These are phyloP conservation scores for Xestia xanthographa DNA, from an alignment of 2,888 invertebrate species.

Conservation along the genomic window DNA sequence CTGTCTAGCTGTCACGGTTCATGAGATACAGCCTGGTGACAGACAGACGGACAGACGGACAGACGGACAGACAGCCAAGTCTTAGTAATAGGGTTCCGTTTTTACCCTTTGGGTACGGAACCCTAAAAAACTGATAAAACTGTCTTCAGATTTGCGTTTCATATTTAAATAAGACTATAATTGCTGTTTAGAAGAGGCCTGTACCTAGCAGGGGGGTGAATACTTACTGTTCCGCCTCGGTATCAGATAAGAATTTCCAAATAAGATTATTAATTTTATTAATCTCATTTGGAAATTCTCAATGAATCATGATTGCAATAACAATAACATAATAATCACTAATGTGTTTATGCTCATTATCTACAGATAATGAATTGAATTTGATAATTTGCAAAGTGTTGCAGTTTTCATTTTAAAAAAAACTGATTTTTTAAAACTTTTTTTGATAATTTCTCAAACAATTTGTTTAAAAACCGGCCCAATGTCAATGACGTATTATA, in stretches of 20 bases:
- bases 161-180: neutral
- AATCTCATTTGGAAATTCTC: no score
- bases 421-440: no score
- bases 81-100: no score
- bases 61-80: no score
- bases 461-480: neutral
- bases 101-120: no score
- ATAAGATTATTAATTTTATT: slow-evolving; percentile 22
- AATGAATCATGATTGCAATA: slow-evolving; percentile 23
- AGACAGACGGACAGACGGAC: no score
- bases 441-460: neutral
- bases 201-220: neutral
- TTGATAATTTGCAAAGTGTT: neutral
- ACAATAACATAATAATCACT: slow-evolving; percentile 17
- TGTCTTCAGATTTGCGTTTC: neutral
- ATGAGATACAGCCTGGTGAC: no score
- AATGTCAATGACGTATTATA: no score
- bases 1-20: no score
- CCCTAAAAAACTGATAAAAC: neutral
- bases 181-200: neutral
- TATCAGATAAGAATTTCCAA: slow-evolving; percentile 22
- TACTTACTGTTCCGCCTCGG: neutral
- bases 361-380: no score
- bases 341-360: slow-evolving; percentile 6
- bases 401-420: neutral